Conservation (phyloP, 2,797 vertebrate genomes). For the Platyrinchus mystaceus region DNA sequence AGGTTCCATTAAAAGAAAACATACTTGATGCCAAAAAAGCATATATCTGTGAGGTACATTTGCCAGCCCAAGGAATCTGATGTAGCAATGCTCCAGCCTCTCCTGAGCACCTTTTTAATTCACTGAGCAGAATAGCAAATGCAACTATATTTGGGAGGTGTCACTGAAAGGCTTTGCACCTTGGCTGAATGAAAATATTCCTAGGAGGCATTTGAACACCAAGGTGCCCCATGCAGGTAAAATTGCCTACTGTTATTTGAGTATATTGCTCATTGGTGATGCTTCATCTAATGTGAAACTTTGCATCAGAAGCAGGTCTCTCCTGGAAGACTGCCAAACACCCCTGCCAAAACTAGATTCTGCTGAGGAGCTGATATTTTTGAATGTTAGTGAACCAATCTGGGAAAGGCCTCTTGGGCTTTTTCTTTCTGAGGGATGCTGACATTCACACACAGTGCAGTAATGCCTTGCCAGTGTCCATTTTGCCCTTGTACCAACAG, state of each 20-base stretch:
- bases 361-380: not conserved
- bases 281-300: not conserved
- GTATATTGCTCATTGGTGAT: not conserved
- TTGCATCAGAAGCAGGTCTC: not conserved
- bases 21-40: not conserved
- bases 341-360: not conserved
- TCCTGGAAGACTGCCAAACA: not conserved
- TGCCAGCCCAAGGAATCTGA: not conserved
- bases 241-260: not conserved
- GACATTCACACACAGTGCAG: not conserved
- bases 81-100: not conserved
- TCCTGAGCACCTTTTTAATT: not conserved
- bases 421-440: not conserved
- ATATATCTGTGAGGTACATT: not conserved
- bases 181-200: not conserved
- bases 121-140: not conserved
- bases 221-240: not conserved
- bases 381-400: not conserved
- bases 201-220: not conserved
- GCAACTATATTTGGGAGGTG: not conserved
- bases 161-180: not conserved
- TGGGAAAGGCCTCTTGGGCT: not conserved
- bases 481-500: not conserved
- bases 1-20: not conserved
- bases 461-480: not conserved